phyloP scores from a whole-genome alignment of 2,113 vertebrate species.

The Peromyscus polionotus region DNA sequence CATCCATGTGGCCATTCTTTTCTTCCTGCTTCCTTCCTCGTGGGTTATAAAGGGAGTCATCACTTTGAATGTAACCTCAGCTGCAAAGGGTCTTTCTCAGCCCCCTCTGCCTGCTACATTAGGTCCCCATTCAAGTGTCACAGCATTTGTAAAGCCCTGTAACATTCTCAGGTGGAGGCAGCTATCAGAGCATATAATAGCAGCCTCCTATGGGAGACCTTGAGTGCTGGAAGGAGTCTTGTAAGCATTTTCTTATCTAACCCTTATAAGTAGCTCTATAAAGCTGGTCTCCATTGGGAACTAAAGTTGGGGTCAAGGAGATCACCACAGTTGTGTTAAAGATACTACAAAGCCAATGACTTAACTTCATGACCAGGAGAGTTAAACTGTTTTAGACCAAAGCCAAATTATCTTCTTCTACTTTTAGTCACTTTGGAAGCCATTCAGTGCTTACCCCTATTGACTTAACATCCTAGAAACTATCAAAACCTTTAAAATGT shows the following conservation, averaged over 20 bases:
- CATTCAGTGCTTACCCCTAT: not conserved
- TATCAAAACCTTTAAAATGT: not conserved
- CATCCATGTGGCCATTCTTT: not conserved
- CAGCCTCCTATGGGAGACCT: not conserved
- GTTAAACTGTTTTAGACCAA: not conserved
- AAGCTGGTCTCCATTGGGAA: not conserved
- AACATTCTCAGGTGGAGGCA: not conserved
- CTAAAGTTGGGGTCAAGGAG: not conserved
- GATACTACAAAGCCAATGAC: not conserved
- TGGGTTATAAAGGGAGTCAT: not conserved
- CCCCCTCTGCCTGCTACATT: not conserved
- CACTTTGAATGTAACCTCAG: not conserved
- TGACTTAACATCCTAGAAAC: not conserved
- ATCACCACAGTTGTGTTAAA: not conserved
- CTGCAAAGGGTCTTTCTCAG: not conserved
- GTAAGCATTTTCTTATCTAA: conserved; percentile 2
- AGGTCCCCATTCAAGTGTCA: not conserved
- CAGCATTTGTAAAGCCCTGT: not conserved
- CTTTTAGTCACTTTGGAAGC: not conserved
- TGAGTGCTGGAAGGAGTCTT: not conserved
- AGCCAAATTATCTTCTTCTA: not conserved
- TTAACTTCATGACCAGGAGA: not conserved
- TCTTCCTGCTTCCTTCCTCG: not conserved
- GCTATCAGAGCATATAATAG: not conserved
- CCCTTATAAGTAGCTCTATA: conserved; percentile 24